Evolutionary conservation across 2,888 invertebrate genomes (phyloP).

Genomic region (Pristionchus mayeri): DNA sequence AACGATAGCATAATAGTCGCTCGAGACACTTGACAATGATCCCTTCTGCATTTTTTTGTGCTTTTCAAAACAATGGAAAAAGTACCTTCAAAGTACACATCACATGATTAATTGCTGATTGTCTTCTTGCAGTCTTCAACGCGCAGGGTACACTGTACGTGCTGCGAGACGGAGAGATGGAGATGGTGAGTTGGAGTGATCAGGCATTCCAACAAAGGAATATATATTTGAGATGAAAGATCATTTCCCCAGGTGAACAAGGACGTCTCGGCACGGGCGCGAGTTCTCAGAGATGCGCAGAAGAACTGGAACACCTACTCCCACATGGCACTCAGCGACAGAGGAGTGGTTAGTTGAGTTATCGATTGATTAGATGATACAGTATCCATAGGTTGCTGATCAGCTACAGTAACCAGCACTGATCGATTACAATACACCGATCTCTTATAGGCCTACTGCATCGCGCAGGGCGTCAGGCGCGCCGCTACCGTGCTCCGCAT

Average conservation of each 20-base stretch:
- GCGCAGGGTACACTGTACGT: conserved; percentile 13
- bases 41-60: no score
- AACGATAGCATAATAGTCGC: no score
- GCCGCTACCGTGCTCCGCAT: conserved; percentile 50
- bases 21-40: no score
- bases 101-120: no score
- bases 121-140: conserved; percentile 11
- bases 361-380: no score
- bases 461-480: conserved; percentile 51
- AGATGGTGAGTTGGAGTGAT: background rate
- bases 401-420: no score
- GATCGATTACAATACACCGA: no score
- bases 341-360: conserved; percentile 11
- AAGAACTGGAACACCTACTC: conserved; percentile 20
- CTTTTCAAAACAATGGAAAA: no score
- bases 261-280: background rate
- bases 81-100: no score
- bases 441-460: conserved; percentile 46
- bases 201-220: background rate
- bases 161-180: conserved; percentile 8
- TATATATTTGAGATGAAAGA: no score
- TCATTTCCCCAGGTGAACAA: no score
- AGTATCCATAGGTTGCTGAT: no score
- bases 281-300: background rate
- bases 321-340: background rate